These are phyloP conservation scores for Eulithis testata DNA, from an alignment of 2,888 invertebrate species.

Conservation along the genomic window DNA sequence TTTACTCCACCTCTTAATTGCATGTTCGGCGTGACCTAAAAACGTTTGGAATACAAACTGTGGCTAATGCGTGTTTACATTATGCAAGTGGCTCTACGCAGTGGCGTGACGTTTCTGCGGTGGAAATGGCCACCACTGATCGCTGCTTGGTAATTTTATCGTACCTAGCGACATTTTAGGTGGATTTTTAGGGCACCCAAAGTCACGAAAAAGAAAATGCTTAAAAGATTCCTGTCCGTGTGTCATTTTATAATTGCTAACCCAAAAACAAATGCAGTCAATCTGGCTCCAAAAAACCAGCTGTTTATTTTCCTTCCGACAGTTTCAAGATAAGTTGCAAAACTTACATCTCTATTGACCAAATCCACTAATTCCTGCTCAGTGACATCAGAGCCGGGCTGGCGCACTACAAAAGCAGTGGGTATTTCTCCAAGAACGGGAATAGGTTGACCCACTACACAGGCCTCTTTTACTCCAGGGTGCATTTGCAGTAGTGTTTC, in stretches of 20 bases:
- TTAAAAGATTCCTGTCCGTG: too few relatives aligned
- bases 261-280: too few relatives aligned
- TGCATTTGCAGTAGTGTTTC: slow-evolving; percentile 90
- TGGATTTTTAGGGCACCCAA: not conserved
- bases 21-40: slow-evolving; percentile 84
- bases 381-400: slow-evolving; percentile 77
- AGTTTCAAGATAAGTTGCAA: too few relatives aligned
- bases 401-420: slow-evolving; percentile 88
- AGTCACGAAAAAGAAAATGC: not conserved
- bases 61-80: slow-evolving; percentile 41
- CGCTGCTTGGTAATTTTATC: slow-evolving; percentile 11
- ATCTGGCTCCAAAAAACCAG: too few relatives aligned
- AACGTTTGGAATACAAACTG: slow-evolving; percentile 41
- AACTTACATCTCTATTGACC: slow-evolving; percentile 67
- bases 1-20: slow-evolving; percentile 87
- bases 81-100: slow-evolving; percentile 38
- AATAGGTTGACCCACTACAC: slow-evolving; percentile 90
- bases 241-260: too few relatives aligned
- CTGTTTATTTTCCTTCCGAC: too few relatives aligned
- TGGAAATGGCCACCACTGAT: slow-evolving; percentile 29
- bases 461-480: slow-evolving; percentile 89
- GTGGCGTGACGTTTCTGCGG: slow-evolving; percentile 24
- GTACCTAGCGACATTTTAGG: slow-evolving; percentile 3
- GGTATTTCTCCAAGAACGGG: slow-evolving; percentile 88
- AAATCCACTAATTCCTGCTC: slow-evolving; percentile 83